These are phyloP conservation scores for Labeo calbasu DNA, from an alignment of 2,797 vertebrate genomes.

Conservation along the genomic window DNA sequence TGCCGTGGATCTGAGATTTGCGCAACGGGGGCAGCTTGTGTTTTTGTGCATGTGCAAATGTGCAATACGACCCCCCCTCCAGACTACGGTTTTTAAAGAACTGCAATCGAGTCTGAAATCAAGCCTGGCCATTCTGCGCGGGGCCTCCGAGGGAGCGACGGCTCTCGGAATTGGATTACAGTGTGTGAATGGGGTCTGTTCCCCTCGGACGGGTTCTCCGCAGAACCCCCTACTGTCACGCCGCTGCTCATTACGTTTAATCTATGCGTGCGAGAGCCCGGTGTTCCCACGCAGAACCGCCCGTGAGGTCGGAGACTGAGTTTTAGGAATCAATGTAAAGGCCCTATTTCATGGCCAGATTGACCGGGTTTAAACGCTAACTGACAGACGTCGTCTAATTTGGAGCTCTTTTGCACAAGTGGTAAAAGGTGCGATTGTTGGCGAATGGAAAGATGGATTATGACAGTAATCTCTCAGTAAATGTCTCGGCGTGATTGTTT, in stretches of 20 bases:
- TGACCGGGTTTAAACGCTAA: not conserved
- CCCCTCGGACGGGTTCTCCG: constrained; percentile 68
- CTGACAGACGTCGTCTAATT: constrained; percentile 11
- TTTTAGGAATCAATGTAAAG: not conserved
- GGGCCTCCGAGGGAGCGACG: constrained; percentile 66
- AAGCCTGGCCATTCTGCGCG: constrained; percentile 14
- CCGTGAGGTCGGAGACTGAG: not conserved
- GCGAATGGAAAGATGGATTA: constrained; percentile 41
- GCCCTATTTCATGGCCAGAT: not conserved
- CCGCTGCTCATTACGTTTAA: not conserved
- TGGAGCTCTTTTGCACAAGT: not conserved
- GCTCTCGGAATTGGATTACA: constrained; percentile 77
- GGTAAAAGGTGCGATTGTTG: constrained; percentile 7
- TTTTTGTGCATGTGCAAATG: constrained; percentile 61
- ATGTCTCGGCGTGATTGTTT: constrained; percentile 23
- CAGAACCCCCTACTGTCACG: constrained; percentile 59
- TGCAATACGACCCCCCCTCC: constrained; percentile 65
- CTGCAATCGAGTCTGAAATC: constrained; percentile 43
- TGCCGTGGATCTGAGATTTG: constrained; percentile 11
- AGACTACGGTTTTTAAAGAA: constrained; percentile 37
- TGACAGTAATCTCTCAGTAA: constrained; percentile 27
- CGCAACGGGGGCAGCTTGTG: constrained; percentile 14
- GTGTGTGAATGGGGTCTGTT: constrained; percentile 71
- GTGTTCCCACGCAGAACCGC: not conserved
- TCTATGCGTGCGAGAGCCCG: not conserved